Conservation (phyloP, 2,113 vertebrate genomes). For the Baryphthengus martii region DNA sequence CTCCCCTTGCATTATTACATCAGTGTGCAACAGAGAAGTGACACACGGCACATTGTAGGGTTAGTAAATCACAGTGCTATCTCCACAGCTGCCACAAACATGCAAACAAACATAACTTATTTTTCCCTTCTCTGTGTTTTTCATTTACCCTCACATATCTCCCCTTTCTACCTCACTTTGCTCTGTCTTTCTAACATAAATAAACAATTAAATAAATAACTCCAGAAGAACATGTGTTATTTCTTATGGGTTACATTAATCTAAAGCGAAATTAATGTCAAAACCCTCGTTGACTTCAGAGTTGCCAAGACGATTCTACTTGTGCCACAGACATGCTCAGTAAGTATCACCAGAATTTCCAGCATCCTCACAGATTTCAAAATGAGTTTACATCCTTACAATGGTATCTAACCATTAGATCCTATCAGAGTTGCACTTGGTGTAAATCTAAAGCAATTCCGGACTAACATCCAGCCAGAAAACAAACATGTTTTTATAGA, state of each 20-base stretch:
- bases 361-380: not conserved
- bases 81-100: not conserved
- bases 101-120: slow-evolving; percentile 16
- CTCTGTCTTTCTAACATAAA: not conserved
- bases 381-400: not conserved
- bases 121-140: not conserved
- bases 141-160: not conserved
- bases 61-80: slow-evolving; percentile 39
- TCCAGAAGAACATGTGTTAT: not conserved
- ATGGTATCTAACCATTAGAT: not conserved
- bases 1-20: not conserved
- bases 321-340: accelerated
- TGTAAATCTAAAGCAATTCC: not conserved
- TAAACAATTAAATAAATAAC: not conserved
- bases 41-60: not conserved
- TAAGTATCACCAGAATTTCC: not conserved
- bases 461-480: not conserved
- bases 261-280: not conserved
- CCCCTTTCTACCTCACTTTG: not conserved
- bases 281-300: not conserved
- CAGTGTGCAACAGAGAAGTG: not conserved
- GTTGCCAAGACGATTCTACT: not conserved
- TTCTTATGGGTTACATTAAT: not conserved
- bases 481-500: not conserved
- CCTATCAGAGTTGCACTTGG: not conserved